Evolutionary conservation across 2,797 vertebrate species (phyloP).

Genomic region (Sitta carolinensis): DNA sequence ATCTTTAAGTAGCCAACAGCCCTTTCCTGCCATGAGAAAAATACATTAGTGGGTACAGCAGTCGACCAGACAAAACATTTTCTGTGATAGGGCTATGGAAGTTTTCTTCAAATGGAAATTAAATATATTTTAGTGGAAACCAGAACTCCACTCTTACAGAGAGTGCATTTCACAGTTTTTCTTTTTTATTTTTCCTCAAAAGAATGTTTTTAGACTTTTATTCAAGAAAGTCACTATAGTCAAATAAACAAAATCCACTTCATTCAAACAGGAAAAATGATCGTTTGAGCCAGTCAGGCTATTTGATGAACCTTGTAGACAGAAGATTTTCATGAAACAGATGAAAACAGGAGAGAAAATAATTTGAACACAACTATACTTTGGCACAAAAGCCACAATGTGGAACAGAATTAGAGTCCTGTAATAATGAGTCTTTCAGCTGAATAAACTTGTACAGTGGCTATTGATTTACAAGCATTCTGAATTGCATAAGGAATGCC

Average conservation of each 20-base stretch:
- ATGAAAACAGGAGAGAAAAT: background rate
- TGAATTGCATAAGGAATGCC: background rate
- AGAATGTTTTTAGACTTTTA: background rate
- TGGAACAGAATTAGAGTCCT: background rate
- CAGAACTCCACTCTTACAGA: background rate
- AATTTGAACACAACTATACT: background rate
- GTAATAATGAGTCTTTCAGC: background rate
- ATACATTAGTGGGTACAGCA: background rate
- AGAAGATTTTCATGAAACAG: background rate
- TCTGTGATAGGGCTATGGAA: background rate
- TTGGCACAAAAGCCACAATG: background rate
- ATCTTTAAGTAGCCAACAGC: background rate
- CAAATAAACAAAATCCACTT: background rate
- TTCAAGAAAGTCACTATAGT: background rate
- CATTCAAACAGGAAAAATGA: background rate
- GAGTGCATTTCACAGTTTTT: background rate
- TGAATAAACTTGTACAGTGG: background rate
- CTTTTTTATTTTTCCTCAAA: fast-evolving
- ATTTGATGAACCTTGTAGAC: background rate
- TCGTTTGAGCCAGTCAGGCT: background rate
- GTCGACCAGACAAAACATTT: background rate
- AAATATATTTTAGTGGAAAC: background rate
- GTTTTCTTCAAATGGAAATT: background rate
- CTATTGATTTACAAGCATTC: background rate
- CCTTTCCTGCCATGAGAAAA: background rate